Evolutionary conservation across 2,113 vertebrate species (phyloP), one percentile per base, ranked within the genome.

Genomic region (Donacobius atricapilla): DNA sequence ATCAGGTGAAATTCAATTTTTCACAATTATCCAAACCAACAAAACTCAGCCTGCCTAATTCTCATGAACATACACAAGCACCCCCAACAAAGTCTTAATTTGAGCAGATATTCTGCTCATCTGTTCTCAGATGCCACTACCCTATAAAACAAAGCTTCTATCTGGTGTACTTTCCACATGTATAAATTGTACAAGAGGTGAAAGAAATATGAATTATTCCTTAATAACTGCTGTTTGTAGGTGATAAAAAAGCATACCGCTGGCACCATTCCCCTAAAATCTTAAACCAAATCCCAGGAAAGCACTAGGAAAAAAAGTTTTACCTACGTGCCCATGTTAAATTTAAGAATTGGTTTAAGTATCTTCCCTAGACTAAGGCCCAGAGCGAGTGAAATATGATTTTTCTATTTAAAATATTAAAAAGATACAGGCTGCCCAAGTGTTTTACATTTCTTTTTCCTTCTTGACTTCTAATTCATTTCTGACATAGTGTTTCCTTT

Each of bases 401-500:
- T 95, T 83, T 91, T 83, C 71, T 90, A 86, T 60, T 90, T 96
- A 73, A 96, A 97, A 95, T 96, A 96, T 96, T 95, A 11, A 96
- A 94, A 96, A 94, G 75, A 95, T 90, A 97, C 93, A 94, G 93
- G 76, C 92, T 96, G 72, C 28, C 64, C 86, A 94, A 83, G 83
- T 80, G 89, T 87, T 86, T 79, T 93, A 94, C 61, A 93, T 96
- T 97, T 96, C 69, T 84, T 94, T 95, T 96, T 94, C 92, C 73
- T 94, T 91, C 76, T 86, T 91, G 72, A 77, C 51, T 84, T 76
- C 66, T 93, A 87, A 89, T 94, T 96, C 92, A 92, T 92, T 96
- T 96, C 95, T 97, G 95, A 97, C 94, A 96, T 66, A 84, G n/a
- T 94, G 88, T 85, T 94, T 95, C 87, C 84, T 76, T 92, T 96